Percentiles rank a stretch among this genome's conserved stretches.
phyloP scores from a whole-genome alignment of 2,888 invertebrate species.

The Axea sp. region DNA sequence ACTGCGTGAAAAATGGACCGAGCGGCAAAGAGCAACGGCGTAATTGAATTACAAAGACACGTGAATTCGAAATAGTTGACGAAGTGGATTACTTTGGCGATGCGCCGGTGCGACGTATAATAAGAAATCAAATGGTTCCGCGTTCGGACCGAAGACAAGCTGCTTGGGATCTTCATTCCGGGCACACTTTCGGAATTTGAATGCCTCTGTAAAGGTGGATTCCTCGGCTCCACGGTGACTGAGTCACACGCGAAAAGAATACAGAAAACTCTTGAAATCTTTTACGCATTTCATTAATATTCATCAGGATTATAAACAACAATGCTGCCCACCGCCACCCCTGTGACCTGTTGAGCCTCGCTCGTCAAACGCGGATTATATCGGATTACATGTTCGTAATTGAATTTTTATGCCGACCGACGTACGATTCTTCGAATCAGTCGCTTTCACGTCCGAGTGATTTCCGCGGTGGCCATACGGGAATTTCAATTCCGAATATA shows the following conservation, averaged over 20 bases:
- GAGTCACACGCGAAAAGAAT: conserved; percentile 78
- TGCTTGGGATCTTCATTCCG: conserved; percentile 71
- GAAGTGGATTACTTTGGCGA: conserved; percentile 56
- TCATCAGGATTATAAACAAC: conserved; percentile 76
- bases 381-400: conserved; percentile 75
- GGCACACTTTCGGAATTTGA: conserved; percentile 76
- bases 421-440: conserved; percentile 62
- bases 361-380: conserved; percentile 74
- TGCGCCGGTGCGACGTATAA: conserved; percentile 54
- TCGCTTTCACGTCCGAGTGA: conserved; percentile 59
- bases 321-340: conserved; percentile 71
- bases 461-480: conserved; percentile 58
- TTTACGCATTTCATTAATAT: conserved; percentile 75
- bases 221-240: conserved; percentile 71
- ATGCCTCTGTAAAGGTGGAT: conserved; percentile 74
- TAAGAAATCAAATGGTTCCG: conserved; percentile 61
- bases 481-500: conserved; percentile 59
- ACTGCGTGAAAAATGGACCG: no score
- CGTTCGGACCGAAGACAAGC: conserved; percentile 53
- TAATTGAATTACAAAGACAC: conserved; percentile 42
- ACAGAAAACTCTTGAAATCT: conserved; percentile 70
- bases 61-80: conserved; percentile 23
- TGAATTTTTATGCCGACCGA: conserved; percentile 71
- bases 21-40: no score
- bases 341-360: conserved; percentile 73